A percentile compares a stretch with the other conserved stretches of the same genome.
Evolutionary conservation across 2,888 invertebrate species (phyloP).

Genomic region (Lasioglossum malachurum): DNA sequence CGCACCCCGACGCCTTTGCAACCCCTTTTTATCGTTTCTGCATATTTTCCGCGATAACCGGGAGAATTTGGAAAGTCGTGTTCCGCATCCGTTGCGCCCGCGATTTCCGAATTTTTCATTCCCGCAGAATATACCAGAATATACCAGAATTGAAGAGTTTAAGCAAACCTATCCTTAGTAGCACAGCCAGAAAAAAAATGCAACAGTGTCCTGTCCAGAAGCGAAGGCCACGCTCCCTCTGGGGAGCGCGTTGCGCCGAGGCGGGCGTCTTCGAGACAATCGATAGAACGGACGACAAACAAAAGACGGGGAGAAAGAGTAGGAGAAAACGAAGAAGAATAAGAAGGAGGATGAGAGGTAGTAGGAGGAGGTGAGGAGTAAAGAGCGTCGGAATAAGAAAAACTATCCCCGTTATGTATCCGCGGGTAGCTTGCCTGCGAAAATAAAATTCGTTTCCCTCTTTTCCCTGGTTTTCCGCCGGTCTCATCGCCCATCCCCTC

Average conservation of each 20-base stretch:
- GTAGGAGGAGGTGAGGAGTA: conserved; percentile 4
- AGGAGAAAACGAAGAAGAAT: background rate
- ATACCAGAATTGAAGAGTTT: too few species aligned
- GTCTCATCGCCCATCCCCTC: background rate
- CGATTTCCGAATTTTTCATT: conserved; percentile 23
- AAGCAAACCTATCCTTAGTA: background rate
- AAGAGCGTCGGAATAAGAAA: conserved; percentile 43
- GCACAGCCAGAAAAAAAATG: background rate
- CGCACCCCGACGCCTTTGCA: background rate
- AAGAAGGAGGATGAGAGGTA: background rate
- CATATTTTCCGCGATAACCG: conserved; percentile 47
- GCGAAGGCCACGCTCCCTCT: background rate
- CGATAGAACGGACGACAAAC: conserved; percentile 18
- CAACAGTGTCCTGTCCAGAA: background rate
- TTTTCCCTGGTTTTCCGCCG: background rate
- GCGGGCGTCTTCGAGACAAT: conserved; percentile 23
- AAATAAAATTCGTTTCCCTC: conserved; percentile 70
- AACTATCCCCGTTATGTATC: conserved; percentile 54
- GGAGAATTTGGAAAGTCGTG: conserved; percentile 34
- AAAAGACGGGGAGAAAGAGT: background rate
- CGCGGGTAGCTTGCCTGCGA: conserved; percentile 70
- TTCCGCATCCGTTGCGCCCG: conserved; percentile 10
- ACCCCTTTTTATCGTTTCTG: conserved; percentile 34
- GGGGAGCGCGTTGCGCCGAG: conserved; percentile 1
- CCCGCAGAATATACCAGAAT: background rate